A percentile compares a stretch with the other conserved stretches of the same genome.
These are phyloP conservation scores for Germaria angustata DNA, from an alignment of 2,888 invertebrate genomes.

Conservation along the genomic window DNA sequence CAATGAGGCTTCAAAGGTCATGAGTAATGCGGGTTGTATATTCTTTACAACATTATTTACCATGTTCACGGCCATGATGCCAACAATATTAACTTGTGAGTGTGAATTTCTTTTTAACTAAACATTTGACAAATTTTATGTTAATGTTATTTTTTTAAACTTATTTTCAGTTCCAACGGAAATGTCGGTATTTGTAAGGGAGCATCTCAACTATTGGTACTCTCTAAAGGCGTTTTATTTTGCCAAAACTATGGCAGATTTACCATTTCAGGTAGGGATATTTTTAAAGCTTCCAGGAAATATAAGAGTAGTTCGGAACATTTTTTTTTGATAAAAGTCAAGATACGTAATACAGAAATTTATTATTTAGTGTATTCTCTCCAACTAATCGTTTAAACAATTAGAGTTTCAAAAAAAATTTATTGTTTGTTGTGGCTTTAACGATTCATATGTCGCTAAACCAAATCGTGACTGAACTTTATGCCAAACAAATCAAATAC, in stretches of 20 bases:
- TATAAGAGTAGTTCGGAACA: too few species aligned
- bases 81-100: slow-evolving; percentile 98
- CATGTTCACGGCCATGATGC: slow-evolving; percentile 99
- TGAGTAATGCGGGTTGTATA: slow-evolving; percentile 96
- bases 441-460: too few species aligned
- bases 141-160: slow-evolving; percentile 25
- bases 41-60: slow-evolving; percentile 98
- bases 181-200: slow-evolving; percentile 96
- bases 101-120: too few species aligned
- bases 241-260: slow-evolving; percentile 96
- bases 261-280: slow-evolving; percentile 94
- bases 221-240: slow-evolving; percentile 97
- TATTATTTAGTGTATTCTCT: too few species aligned
- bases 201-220: slow-evolving; percentile 98
- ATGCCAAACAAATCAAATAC: too few species aligned
- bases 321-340: too few species aligned
- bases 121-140: not conserved
- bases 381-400: too few species aligned
- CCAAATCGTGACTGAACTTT: too few species aligned
- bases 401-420: too few species aligned
- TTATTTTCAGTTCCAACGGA: slow-evolving; percentile 91
- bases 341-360: too few species aligned
- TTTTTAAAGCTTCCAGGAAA: not conserved
- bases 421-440: too few species aligned
- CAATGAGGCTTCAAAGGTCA: slow-evolving; percentile 94